Percentiles rank a stretch among this genome's conserved stretches.
Evolutionary conservation across 2,113 vertebrate species (phyloP).

Genomic region (Epinephelus fuscoguttatus): DNA sequence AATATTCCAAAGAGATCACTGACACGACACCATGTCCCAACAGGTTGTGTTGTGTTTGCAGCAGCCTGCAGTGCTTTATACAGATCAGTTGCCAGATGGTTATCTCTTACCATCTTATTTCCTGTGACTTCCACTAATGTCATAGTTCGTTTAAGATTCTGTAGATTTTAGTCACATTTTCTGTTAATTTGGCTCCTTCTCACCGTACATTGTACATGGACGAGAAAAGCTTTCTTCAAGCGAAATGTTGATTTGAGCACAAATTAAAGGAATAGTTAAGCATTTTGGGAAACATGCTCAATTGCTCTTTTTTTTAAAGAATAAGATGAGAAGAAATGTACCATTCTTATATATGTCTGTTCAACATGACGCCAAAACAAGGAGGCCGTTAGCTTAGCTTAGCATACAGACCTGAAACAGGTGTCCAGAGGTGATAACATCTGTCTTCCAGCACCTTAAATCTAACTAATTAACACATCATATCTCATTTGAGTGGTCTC

Average conservation of each 20-base stretch:
- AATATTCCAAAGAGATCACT: background rate
- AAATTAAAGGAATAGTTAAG: too few relatives aligned
- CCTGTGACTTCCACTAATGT: background rate
- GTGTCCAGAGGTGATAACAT: background rate
- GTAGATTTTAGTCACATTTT: background rate
- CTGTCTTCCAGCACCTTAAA: background rate
- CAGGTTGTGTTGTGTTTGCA: background rate
- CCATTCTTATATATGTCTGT: background rate
- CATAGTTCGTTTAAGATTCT: background rate
- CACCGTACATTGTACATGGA: background rate
- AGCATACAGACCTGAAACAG: too few relatives aligned
- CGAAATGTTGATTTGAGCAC: background rate
- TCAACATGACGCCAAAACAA: too few relatives aligned
- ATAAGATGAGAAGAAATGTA: background rate
- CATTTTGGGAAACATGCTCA: too few relatives aligned
- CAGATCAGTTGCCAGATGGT: conserved; percentile 14
- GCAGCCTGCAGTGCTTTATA: background rate
- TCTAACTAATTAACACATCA: background rate
- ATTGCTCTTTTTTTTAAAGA: background rate
- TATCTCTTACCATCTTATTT: background rate
- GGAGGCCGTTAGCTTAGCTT: background rate
- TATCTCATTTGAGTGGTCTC: background rate
- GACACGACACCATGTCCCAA: background rate
- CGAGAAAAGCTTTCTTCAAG: background rate
- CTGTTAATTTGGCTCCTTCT: background rate